Base-by-base conservation (phyloP, 2,888 invertebrate species). In the Rotaria socialis region DNA sequence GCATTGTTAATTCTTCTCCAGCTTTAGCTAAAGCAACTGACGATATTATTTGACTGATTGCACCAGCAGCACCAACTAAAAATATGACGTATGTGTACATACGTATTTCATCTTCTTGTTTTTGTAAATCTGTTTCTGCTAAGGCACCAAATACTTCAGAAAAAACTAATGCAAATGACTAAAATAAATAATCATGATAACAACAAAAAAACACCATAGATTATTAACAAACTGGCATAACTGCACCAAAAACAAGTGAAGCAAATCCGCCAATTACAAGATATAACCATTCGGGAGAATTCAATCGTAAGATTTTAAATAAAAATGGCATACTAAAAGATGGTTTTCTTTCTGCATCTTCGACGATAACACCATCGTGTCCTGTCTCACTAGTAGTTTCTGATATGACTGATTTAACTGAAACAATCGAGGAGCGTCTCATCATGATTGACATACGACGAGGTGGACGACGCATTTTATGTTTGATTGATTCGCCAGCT, bases 241-340 rank as follows among this genome's bases (percentile, higher is more conserved):
- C 60, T 22, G 27, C 85, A 2, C 85, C 85, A 74, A 24, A 55
- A 55, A 2, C 11, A 50, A 85, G 47, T 35, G 56, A 47, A 41
- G 85, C 85, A 47, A 85, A 50, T 6, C 60, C 50, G 27, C 85
- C 85, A n/a, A 85, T 14, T 55, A 85, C 0, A 85, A 85, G 50
- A 47, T 41, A 56, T 16, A 52, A 85, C 85, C 85, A 85, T 74
- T 85, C 85, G 11, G 85, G 60, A 24, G 50, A 0, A 50, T 85
- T 85, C 5, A 85, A n/a, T 47, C 47, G 43, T 22, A 47, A 6
- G 5, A 80, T 14, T 47, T 80, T 47, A 11, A 80, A 47, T 47
- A 80, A 3, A 47, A 47, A 41, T 80, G 80, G 80, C 47, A n/a
- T 43, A 47, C 80, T 43, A 80, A 24, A 80, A 11, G 3, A 11